Conservation (phyloP, 2,888 invertebrate genomes). For the Parthenolecanium corni region DNA sequence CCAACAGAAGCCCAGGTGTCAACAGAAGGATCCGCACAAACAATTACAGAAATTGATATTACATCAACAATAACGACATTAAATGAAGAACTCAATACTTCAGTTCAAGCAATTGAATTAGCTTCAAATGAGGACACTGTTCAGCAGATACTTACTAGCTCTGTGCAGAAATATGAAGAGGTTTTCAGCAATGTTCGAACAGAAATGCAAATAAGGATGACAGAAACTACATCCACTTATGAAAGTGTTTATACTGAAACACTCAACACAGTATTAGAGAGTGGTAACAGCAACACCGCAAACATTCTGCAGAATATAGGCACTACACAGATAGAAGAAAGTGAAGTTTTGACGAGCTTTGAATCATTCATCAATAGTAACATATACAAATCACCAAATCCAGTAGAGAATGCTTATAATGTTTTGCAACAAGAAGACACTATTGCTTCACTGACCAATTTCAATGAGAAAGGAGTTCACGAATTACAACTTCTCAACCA, state of each 20-base stretch:
- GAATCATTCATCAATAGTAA: not conserved
- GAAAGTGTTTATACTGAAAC: not conserved
- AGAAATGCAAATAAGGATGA: not conserved
- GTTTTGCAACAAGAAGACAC: not conserved
- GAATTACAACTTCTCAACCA: not conserved
- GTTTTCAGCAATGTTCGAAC: not conserved
- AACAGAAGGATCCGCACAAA: not conserved
- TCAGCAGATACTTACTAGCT: not conserved
- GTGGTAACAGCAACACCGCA: not conserved
- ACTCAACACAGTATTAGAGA: not conserved
- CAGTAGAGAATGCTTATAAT: not conserved
- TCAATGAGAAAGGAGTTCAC: not conserved
- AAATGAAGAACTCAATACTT: not conserved
- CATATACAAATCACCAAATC: not conserved
- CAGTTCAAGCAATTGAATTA: not conserved
- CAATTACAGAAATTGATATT: not conserved
- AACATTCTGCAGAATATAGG: not conserved
- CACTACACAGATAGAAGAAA: not conserved
- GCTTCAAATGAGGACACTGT: conserved; percentile 4
- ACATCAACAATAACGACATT: not conserved
- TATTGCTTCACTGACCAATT: not conserved
- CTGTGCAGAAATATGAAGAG: not conserved
- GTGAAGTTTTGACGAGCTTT: not conserved
- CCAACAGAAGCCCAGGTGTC: not conserved
- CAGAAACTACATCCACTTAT: not conserved